phyloP scores from a whole-genome alignment of 2,797 vertebrate genomes.

The Glossophaga mutica region DNA sequence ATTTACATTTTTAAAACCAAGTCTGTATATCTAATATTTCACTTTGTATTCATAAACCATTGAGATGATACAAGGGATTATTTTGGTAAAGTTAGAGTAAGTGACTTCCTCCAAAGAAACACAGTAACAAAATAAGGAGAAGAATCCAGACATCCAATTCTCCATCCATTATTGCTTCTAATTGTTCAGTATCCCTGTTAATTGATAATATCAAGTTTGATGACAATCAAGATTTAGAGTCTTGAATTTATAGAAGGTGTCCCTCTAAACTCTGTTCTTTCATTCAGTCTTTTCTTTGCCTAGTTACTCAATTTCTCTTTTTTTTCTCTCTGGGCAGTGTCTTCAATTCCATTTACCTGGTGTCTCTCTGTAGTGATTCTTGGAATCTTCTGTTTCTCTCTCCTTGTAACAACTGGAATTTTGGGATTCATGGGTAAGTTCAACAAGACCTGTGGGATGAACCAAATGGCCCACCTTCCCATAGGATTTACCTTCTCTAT shows the following conservation, averaged over 20 bases:
- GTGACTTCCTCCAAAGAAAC: not conserved
- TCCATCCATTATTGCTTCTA: not conserved
- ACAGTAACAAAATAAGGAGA: not conserved
- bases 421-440: slow-evolving; percentile 20
- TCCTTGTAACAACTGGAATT: not conserved
- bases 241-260: not conserved
- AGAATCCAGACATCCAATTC: not conserved
- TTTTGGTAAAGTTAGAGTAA: not conserved
- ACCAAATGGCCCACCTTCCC: not conserved
- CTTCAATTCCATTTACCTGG: not conserved
- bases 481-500: not conserved
- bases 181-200: not conserved
- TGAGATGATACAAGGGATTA: not conserved
- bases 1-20: not conserved
- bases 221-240: not conserved
- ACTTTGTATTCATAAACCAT: not conserved
- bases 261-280: not conserved
- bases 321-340: not conserved
- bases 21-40: not conserved
- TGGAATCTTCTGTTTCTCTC: not conserved
- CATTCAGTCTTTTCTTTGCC: not conserved
- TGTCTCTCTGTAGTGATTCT: not conserved
- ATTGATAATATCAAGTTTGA: not conserved
- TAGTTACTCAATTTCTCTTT: not conserved
- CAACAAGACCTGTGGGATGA: not conserved